Evolutionary conservation across 2,797 vertebrate genomes (phyloP).

Genomic region (Smutsia gigantea): DNA sequence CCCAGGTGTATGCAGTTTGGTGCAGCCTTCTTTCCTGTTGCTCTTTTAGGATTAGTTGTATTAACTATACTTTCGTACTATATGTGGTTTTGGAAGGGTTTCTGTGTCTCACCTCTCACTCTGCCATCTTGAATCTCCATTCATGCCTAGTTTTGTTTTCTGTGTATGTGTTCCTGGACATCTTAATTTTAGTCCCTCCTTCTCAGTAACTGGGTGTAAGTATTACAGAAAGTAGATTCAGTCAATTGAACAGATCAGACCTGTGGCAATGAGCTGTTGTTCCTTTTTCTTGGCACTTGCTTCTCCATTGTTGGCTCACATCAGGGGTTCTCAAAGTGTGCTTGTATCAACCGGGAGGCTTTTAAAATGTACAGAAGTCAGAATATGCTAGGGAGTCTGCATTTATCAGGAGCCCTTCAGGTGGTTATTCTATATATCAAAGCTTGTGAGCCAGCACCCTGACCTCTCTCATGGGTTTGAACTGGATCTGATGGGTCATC

Average conservation of each 20-base stretch:
- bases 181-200: background rate
- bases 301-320: background rate
- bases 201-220: background rate
- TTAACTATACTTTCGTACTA: no score
- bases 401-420: background rate
- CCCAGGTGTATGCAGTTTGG: no score
- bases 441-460: fast-evolving
- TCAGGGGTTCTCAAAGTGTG: no score
- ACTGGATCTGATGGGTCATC: no score
- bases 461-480: fast-evolving
- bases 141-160: no score
- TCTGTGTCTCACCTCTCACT: no score
- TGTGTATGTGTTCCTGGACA: no score
- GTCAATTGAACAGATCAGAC: background rate
- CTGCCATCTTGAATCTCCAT: no score
- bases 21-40: no score
- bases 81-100: no score
- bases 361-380: background rate
- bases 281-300: background rate
- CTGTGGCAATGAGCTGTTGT: background rate
- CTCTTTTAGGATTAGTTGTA: no score
- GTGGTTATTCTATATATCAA: background rate
- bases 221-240: background rate
- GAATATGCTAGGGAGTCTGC: background rate
- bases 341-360: background rate